A percentile compares a stretch with the other conserved stretches of the same genome.
phyloP scores from a whole-genome alignment of 1,140 invertebrate genomes.

The Probaryconus sp. region DNA sequence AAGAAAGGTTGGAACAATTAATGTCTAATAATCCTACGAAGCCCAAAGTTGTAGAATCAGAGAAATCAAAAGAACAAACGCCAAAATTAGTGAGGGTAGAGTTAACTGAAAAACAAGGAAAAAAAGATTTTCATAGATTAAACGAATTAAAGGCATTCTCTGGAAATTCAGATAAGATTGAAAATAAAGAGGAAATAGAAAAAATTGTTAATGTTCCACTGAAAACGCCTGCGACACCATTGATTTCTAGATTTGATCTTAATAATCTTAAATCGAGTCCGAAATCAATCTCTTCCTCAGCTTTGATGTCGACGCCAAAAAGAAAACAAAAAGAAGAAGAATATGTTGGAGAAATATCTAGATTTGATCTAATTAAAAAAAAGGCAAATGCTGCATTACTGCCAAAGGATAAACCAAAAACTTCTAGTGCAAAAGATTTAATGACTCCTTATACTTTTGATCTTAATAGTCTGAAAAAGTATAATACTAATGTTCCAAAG shows the following conservation, averaged over 20 bases:
- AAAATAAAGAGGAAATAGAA: conserved; percentile 1
- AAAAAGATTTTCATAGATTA: conserved; percentile 81
- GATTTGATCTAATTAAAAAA: too few species aligned
- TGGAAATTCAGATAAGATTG: conserved; percentile 11
- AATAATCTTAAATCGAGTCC: too few species aligned
- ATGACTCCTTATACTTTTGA: conserved; percentile 5
- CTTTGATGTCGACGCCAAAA: too few species aligned
- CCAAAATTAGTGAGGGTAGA: conserved; percentile 79
- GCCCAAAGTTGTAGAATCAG: not conserved
- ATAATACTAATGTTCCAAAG: conserved; percentile 51
- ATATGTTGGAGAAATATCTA: too few species aligned
- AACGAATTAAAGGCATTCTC: conserved; percentile 78
- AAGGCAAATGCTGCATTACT: too few species aligned
- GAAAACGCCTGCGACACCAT: not conserved
- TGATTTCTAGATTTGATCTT: too few species aligned
- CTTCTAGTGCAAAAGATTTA: too few species aligned
- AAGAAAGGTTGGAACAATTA: conserved; percentile 74
- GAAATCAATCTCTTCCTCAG: too few species aligned
- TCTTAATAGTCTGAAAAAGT: conserved; percentile 4
- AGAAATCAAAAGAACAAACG: conserved; percentile 24
- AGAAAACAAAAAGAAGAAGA: too few species aligned
- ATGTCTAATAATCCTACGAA: conserved; percentile 45
- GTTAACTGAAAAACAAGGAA: conserved; percentile 78
- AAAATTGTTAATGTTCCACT: not conserved
- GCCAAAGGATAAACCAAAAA: too few species aligned